These are phyloP conservation scores for Poecilia velifera DNA, from an alignment of 2,797 vertebrate species.

Conservation along the genomic window DNA sequence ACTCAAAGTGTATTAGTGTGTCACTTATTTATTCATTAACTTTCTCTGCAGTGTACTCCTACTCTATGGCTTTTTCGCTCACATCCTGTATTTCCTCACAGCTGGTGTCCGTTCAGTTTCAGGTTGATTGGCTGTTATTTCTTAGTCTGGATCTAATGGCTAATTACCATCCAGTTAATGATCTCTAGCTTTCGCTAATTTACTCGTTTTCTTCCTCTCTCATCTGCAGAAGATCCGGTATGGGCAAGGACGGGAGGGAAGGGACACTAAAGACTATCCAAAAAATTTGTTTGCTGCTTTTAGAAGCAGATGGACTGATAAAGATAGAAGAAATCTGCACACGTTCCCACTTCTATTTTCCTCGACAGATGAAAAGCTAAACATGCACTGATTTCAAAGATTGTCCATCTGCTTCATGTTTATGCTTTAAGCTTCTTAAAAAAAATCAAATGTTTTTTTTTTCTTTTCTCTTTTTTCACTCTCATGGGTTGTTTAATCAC, in stretches of 20 bases:
- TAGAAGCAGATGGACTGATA: slow-evolving; percentile 37
- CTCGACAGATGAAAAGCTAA: slow-evolving; percentile 37
- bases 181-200: slow-evolving; percentile 44
- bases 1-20: neutral
- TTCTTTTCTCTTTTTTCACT: neutral
- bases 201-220: slow-evolving; percentile 23
- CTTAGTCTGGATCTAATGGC: slow-evolving; percentile 60
- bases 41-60: slow-evolving; percentile 3
- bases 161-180: slow-evolving; percentile 67
- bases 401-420: slow-evolving; percentile 26
- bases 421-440: neutral
- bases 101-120: slow-evolving; percentile 45
- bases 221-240: slow-evolving; percentile 13
- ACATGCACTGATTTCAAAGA: slow-evolving; percentile 22
- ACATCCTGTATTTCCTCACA: slow-evolving; percentile 24
- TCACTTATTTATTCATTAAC: slow-evolving; percentile 22
- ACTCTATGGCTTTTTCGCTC: slow-evolving; percentile 2
- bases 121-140: slow-evolving; percentile 61
- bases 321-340: slow-evolving; percentile 37
- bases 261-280: slow-evolving; percentile 32
- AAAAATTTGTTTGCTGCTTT: slow-evolving; percentile 24
- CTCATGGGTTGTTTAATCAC: neutral
- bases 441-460: too few relatives aligned
- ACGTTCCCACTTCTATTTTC: slow-evolving; percentile 33
- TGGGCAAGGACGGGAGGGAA: slow-evolving; percentile 20